These are phyloP conservation scores for Drosophila tanythrix DNA, from an alignment of 2,888 invertebrate genomes.

Conservation along the genomic window DNA sequence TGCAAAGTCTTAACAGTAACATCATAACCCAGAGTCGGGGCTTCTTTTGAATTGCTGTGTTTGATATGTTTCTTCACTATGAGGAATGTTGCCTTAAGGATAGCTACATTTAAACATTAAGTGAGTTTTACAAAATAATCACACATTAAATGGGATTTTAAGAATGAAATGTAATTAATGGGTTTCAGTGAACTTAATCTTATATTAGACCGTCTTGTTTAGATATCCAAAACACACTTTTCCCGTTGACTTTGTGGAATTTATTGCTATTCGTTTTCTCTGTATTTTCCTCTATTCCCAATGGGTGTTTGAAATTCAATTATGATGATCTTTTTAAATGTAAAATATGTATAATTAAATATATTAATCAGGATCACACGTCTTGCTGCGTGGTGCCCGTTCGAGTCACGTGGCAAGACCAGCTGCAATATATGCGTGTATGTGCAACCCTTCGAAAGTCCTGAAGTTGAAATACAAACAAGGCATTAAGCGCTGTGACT, in stretches of 20 bases:
- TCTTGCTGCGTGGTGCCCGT: background rate
- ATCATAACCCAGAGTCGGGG: background rate
- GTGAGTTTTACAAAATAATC: background rate
- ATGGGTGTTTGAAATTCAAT: background rate
- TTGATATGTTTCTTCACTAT: background rate
- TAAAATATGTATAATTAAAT: background rate
- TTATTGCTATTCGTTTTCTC: background rate
- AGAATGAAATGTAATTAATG: background rate
- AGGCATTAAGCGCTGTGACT: constrained; percentile 42
- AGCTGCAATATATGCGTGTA: background rate
- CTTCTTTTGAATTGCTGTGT: background rate
- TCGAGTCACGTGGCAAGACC: background rate
- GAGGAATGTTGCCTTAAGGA: background rate
- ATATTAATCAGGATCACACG: background rate
- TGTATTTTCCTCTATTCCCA: background rate
- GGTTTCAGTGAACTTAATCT: background rate
- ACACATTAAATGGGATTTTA: background rate
- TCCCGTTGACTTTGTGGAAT: background rate
- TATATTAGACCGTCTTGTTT: background rate
- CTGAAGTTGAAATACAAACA: constrained; percentile 22
- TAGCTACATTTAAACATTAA: background rate
- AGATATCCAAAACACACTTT: background rate
- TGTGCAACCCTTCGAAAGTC: constrained; percentile 10
- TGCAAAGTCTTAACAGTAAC: background rate
- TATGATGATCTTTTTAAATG: background rate